Base-by-base conservation (phyloP, 1,140 invertebrate genomes). In the Orchesella cincta region DNA sequence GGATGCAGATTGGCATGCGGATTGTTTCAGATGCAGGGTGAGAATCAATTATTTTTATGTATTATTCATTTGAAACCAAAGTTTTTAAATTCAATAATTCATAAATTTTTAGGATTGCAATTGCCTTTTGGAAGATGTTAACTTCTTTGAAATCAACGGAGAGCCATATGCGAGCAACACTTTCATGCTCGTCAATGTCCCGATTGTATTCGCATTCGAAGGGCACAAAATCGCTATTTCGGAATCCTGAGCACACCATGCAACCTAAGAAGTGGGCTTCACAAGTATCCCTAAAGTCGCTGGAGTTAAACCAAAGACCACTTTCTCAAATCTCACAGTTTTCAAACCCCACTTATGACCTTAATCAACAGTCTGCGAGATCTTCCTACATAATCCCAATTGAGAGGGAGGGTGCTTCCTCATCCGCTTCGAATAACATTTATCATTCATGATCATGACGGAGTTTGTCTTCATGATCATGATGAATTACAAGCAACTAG, bases 1-100 rank as follows among this genome's bases (percentile, higher is more conserved):
- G n/a, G 89, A 88, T 78, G 81, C 86, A 67, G 89, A 91, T 81
- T 92, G 91, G 91, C 90, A 92, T 85, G 88, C 89, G 5, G 86
- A 90, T 77, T 92, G 90, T 81, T 92, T 92, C 84, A 88, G 89
- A 36, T 92, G 91, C 84, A 86, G 87, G 85, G n/a, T n/a, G n/a
- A n/a, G n/a, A n/a, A n/a, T n/a, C n/a, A n/a, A n/a, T n/a, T n/a
- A n/a, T n/a, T n/a, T n/a, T n/a, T n/a, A n/a, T n/a, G n/a, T n/a
- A n/a, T n/a, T n/a, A n/a, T n/a, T n/a, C n/a, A n/a, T n/a, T n/a
- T n/a, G n/a, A n/a, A n/a, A n/a, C n/a, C n/a, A n/a, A n/a, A n/a
- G n/a, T n/a, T n/a, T n/a, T n/a, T n/a, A n/a, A n/a, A n/a, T n/a
- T n/a, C n/a, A n/a, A n/a, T n/a, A n/a, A n/a, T n/a, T n/a, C n/a